Conservation (phyloP, 2,113 vertebrate species). For the Symphodus melops region DNA sequence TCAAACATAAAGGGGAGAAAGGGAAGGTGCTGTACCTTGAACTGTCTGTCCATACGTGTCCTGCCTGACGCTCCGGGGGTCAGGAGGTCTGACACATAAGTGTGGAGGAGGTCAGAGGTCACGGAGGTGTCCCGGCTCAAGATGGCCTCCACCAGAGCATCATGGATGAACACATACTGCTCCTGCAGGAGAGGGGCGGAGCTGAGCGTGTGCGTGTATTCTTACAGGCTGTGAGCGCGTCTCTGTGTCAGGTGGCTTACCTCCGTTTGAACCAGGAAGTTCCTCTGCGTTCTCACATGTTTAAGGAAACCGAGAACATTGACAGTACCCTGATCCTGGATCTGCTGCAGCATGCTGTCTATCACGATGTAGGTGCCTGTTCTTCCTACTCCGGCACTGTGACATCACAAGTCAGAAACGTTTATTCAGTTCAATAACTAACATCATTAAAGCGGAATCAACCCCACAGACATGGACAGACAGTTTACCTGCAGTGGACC, state of each 20-base stretch:
- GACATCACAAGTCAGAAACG: conserved; percentile 15
- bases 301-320: conserved; percentile 96
- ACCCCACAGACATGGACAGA: background rate
- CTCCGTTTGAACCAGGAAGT: conserved; percentile 98
- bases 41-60: conserved; percentile 94
- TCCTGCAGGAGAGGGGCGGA: conserved; percentile 81
- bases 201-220: background rate
- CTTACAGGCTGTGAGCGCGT: background rate
- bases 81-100: conserved; percentile 92
- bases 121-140: conserved; percentile 93
- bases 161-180: conserved; percentile 97
- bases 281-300: conserved; percentile 96
- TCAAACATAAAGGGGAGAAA: background rate
- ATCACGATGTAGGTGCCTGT: conserved; percentile 97
- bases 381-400: conserved; percentile 94
- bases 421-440: too few species aligned
- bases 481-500: conserved; percentile 93
- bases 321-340: conserved; percentile 92
- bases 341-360: conserved; percentile 97
- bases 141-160: conserved; percentile 92
- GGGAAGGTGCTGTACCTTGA: conserved; percentile 84
- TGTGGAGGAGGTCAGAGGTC: conserved; percentile 88
- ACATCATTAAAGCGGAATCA: background rate
- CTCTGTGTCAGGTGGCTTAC: conserved; percentile 72
- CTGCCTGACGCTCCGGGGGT: conserved; percentile 90